A percentile compares a stretch with the other conserved stretches of the same genome.
Evolutionary conservation across 1,140 invertebrate genomes (phyloP).

Genomic region (Thaumatotibia leucotreta): DNA sequence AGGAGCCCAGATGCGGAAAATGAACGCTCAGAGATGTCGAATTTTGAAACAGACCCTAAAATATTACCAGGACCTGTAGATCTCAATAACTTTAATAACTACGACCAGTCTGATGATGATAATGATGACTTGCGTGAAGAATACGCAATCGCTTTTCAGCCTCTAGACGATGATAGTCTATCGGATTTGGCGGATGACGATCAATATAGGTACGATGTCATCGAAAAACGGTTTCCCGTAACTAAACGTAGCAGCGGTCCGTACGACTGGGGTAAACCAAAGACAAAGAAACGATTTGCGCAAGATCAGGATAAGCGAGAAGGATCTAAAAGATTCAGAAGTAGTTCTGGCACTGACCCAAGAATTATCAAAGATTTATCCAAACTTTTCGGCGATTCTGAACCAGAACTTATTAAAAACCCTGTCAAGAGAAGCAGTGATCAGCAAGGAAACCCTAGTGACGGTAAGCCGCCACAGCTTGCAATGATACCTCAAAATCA

Average conservation of each 20-base stretch:
- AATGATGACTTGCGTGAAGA: slow-evolving; percentile 74
- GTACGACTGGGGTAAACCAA: slow-evolving; percentile 64
- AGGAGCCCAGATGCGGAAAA: slow-evolving; percentile 60
- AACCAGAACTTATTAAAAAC: slow-evolving; percentile 53
- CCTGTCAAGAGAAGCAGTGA: slow-evolving; percentile 70
- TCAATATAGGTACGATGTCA: slow-evolving; percentile 58
- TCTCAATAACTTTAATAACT: slow-evolving; percentile 56
- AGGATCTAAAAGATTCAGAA: slow-evolving; percentile 57
- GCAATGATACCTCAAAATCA: slow-evolving; percentile 44
- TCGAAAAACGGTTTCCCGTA: slow-evolving; percentile 80
- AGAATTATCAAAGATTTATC: slow-evolving; percentile 77
- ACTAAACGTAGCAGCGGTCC: slow-evolving; percentile 78
- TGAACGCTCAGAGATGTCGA: slow-evolving; percentile 34
- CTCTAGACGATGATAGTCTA: slow-evolving; percentile 72
- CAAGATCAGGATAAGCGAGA: slow-evolving; percentile 65
- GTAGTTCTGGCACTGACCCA: slow-evolving; percentile 71
- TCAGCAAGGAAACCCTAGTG: slow-evolving; percentile 47
- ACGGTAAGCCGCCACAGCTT: slow-evolving; percentile 57
- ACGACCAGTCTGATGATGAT: slow-evolving; percentile 56
- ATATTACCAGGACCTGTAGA: slow-evolving; percentile 52
- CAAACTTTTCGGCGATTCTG: slow-evolving; percentile 73
- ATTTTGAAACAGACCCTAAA: slow-evolving; percentile 58
- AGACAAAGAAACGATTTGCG: slow-evolving; percentile 71
- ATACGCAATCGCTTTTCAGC: slow-evolving; percentile 75
- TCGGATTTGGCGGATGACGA: slow-evolving; percentile 62